A percentile compares a stretch with the other conserved stretches of the same genome.
Conservation (phyloP, 23 tunicate species). For the Clavelina lepadiformis region DNA sequence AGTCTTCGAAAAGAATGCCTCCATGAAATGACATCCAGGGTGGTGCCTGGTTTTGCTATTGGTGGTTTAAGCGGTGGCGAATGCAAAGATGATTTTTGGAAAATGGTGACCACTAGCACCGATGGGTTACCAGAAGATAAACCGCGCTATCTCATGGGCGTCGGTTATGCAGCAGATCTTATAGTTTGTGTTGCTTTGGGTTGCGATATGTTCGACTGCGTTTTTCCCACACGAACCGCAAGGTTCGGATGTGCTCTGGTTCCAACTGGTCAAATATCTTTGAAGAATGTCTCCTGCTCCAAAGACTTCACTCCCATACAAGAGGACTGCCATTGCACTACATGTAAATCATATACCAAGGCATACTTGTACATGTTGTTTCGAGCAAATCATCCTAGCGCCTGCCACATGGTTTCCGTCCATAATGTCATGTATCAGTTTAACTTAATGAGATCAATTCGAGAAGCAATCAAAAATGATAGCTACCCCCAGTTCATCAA, state of each 20-base stretch:
- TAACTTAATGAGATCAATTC: constrained; percentile 45
- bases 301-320: constrained; percentile 70
- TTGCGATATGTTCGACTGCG: constrained; percentile 98
- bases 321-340: constrained; percentile 57
- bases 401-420: constrained; percentile 80
- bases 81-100: constrained; percentile 97
- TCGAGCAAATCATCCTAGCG: constrained; percentile 71
- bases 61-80: constrained; percentile 99
- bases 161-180: constrained; percentile 86
- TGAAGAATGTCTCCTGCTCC: constrained; percentile 29
- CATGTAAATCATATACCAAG: constrained; percentile 58
- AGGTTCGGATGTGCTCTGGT: constrained; percentile 89
- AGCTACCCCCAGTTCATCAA: constrained; percentile 56
- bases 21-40: constrained; percentile 71
- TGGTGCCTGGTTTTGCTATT: constrained; percentile 82
- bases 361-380: constrained; percentile 86
- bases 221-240: constrained; percentile 94
- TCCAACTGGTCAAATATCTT: constrained; percentile 43
- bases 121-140: constrained; percentile 75
- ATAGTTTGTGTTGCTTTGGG: constrained; percentile 86
- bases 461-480: constrained; percentile 55
- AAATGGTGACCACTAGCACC: constrained; percentile 75
- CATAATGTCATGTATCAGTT: constrained; percentile 77
- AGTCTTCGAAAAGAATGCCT: constrained; percentile 61
- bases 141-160: constrained; percentile 96